phyloP scores from a whole-genome alignment of 2,797 vertebrate species.

The Triplophysa bombifrons region DNA sequence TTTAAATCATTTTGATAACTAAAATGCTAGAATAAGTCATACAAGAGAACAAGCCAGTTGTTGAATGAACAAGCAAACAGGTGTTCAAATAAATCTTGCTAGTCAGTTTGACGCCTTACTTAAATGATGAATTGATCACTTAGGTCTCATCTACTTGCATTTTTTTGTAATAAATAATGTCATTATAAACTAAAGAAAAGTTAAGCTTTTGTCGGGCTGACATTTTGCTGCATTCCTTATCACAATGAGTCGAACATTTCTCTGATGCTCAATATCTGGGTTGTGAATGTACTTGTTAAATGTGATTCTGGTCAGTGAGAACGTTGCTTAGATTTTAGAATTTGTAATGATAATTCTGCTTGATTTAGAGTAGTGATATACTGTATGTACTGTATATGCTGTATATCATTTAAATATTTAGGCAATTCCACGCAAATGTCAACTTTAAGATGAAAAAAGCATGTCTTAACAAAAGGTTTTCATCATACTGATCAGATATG shows the following conservation, averaged over 20 bases:
- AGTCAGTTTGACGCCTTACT: background rate
- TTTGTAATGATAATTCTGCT: background rate
- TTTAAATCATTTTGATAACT: background rate
- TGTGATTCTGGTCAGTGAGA: background rate
- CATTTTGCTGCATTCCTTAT: background rate
- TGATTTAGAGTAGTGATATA: background rate
- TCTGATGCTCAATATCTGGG: background rate
- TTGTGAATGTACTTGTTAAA: background rate
- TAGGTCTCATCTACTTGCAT: background rate
- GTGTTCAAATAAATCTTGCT: background rate
- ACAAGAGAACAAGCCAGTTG: background rate
- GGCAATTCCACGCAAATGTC: no score
- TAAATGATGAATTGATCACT: constrained; percentile 3
- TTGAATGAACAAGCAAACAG: background rate
- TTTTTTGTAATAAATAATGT: background rate
- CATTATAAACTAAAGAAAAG: constrained; percentile 13
- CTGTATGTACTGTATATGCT: no score
- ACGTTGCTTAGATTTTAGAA: background rate
- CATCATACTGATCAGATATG: no score
- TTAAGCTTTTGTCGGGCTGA: background rate
- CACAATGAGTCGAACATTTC: constrained; percentile 1
- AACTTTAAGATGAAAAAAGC: no score
- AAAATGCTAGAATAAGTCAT: background rate
- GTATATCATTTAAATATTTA: no score
- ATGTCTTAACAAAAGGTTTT: background rate